Percentiles rank a stretch among this genome's conserved stretches.
phyloP scores from a whole-genome alignment of 2,888 invertebrate species.

The Lamellibrachia columna region DNA sequence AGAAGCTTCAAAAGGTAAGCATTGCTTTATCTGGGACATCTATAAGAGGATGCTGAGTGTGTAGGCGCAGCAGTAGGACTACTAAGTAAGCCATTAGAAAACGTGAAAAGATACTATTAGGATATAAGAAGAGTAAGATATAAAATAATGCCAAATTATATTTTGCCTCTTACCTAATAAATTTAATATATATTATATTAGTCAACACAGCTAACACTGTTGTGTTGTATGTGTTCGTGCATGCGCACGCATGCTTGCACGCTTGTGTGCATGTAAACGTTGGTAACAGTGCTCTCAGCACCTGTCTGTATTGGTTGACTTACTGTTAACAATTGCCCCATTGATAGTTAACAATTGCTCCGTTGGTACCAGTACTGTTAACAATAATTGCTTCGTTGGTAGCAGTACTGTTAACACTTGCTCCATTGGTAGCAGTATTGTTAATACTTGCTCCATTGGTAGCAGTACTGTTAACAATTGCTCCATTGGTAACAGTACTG shows the following conservation, averaged over 20 bases:
- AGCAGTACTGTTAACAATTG: too few species aligned
- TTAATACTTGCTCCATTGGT: too few species aligned
- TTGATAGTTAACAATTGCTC: not conserved
- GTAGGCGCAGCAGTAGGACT: not conserved
- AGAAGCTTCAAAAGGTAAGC: conserved; percentile 30
- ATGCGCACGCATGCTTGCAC: not conserved
- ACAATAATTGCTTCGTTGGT: too few species aligned
- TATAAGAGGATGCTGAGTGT: not conserved
- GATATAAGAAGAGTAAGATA: too few species aligned
- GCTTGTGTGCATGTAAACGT: not conserved
- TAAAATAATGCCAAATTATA: too few species aligned
- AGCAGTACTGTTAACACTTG: too few species aligned
- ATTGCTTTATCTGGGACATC: not conserved
- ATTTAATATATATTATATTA: too few species aligned
- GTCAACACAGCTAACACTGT: too few species aligned
- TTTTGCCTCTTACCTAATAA: too few species aligned
- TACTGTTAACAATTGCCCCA: not conserved
- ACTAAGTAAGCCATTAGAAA: not conserved
- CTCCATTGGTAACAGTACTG: too few species aligned
- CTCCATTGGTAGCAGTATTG: too few species aligned
- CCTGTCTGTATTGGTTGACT: not conserved
- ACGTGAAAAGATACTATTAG: not conserved
- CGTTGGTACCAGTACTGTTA: not conserved
- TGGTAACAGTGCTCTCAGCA: not conserved
- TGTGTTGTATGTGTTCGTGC: not conserved